A percentile compares a stretch with the other conserved stretches of the same genome.
Conservation (phyloP, 2,888 invertebrate species). For the Adelphocoris suturalis region DNA sequence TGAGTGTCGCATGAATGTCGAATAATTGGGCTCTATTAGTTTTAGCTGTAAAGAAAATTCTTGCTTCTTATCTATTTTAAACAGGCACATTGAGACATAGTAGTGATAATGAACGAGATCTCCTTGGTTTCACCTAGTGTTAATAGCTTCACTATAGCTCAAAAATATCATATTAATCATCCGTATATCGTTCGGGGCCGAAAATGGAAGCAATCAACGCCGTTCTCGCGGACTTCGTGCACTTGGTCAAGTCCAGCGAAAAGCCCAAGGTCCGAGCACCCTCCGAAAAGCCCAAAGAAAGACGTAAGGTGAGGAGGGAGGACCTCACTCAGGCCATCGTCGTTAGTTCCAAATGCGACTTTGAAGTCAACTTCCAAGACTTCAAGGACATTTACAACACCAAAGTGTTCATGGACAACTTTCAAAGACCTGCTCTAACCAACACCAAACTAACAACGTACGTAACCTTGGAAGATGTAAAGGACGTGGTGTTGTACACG, state of each 20-base stretch:
- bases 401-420: constrained; percentile 64
- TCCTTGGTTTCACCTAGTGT: too few relatives aligned
- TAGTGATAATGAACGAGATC: too few relatives aligned
- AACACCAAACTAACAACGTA: constrained; percentile 37
- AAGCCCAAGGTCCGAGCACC: neutral
- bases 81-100: too few relatives aligned
- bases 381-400: constrained; percentile 66
- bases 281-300: constrained; percentile 8
- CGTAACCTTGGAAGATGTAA: constrained; percentile 67
- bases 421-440: constrained; percentile 47
- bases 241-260: constrained; percentile 49
- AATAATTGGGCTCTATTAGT: too few relatives aligned
- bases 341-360: constrained; percentile 42
- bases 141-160: too few relatives aligned
- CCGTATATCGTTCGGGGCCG: neutral
- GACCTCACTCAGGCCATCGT: neutral
- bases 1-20: too few relatives aligned
- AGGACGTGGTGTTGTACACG: constrained; percentile 70
- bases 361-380: constrained; percentile 62
- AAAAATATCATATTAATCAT: too few relatives aligned
- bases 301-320: neutral
- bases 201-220: constrained; percentile 56
- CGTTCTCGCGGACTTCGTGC: constrained; percentile 18
- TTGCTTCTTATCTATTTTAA: too few relatives aligned
- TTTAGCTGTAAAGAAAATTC: too few relatives aligned